Conservation (phyloP, 2,113 vertebrate species). For the Rhinichthys klamathensis region DNA sequence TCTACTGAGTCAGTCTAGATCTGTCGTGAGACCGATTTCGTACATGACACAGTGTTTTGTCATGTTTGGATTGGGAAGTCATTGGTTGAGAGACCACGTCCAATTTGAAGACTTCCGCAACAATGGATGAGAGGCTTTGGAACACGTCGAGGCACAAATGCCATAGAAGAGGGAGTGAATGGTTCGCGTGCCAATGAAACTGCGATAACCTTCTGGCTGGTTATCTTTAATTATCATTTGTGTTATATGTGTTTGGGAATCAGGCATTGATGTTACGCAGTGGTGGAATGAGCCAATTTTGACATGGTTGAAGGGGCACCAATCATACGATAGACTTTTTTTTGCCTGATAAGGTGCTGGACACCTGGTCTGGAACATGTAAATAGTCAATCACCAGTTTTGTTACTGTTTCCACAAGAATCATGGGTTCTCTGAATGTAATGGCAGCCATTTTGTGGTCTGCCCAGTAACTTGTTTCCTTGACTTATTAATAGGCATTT, state of each 20-base stretch:
- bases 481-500: not conserved
- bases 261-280: not conserved
- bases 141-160: not conserved
- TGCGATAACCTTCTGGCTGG: not conserved
- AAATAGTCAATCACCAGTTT: slow-evolving; percentile 38
- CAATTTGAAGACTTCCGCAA: not conserved
- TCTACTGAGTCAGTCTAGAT: not conserved
- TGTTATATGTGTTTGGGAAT: not conserved
- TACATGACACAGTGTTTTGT: not conserved
- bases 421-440: slow-evolving; percentile 39
- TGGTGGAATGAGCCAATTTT: not conserved
- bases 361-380: slow-evolving; percentile 40
- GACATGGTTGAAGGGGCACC: slow-evolving; percentile 6
- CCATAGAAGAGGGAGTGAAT: not conserved
- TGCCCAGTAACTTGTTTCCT: slow-evolving; percentile 13
- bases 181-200: not conserved
- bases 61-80: not conserved
- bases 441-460: slow-evolving; percentile 29
- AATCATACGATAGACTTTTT: not conserved
- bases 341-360: slow-evolving; percentile 38
- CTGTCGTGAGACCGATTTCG: not conserved
- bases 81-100: not conserved
- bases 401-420: slow-evolving; percentile 22
- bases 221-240: not conserved
- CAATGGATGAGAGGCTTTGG: not conserved